Percentiles rank a stretch among this genome's conserved stretches.
phyloP scores from a whole-genome alignment of 2,113 vertebrate species.

The Sciurus niger region DNA sequence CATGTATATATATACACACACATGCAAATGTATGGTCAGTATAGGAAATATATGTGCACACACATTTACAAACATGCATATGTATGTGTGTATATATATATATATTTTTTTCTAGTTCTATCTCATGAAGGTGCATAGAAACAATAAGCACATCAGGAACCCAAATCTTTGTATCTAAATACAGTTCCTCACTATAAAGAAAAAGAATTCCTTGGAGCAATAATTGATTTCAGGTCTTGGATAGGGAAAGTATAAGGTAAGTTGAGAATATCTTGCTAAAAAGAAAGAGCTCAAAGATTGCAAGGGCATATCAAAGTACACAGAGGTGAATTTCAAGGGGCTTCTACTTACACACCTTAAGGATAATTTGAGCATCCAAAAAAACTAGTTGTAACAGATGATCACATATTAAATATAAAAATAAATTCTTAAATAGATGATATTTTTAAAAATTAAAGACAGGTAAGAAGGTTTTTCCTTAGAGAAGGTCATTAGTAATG shows the following conservation, averaged over 20 bases:
- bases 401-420: not conserved
- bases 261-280: not conserved
- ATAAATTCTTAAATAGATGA: not conserved
- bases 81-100: not conserved
- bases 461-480: not conserved
- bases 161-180: not conserved
- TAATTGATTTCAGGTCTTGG: not conserved
- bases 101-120: not conserved
- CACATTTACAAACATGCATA: too few relatives aligned
- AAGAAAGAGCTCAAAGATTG: not conserved
- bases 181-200: not conserved
- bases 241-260: not conserved
- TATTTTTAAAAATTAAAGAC: conserved; percentile 13
- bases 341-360: not conserved
- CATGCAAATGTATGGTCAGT: not conserved
- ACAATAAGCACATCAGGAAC: not conserved
- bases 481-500: not conserved
- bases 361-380: not conserved
- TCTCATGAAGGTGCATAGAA: not conserved
- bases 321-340: not conserved
- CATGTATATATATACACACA: not conserved
- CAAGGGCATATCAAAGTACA: not conserved
- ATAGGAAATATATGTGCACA: not conserved
- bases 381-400: not conserved
- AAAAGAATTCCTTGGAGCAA: not conserved